These are phyloP conservation scores for Emesis russula DNA, from an alignment of 2,888 invertebrate species.

Conservation along the genomic window DNA sequence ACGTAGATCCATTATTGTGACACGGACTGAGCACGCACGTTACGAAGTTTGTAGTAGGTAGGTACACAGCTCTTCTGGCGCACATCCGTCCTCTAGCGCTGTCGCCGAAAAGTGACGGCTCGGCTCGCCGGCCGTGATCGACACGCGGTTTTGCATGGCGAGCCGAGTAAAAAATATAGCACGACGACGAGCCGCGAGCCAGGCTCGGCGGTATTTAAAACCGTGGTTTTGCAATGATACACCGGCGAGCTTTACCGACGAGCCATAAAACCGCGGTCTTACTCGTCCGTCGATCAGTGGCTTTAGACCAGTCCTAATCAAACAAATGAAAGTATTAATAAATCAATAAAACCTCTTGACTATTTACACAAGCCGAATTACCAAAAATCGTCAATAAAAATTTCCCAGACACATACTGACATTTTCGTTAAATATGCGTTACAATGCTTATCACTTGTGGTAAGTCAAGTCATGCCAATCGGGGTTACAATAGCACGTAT, in stretches of 20 bases:
- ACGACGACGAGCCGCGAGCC: slow-evolving; percentile 52
- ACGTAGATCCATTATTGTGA: slow-evolving; percentile 70
- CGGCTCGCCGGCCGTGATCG: slow-evolving; percentile 56
- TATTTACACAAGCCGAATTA: no score
- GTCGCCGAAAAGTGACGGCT: slow-evolving; percentile 54
- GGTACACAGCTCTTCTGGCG: slow-evolving; percentile 3
- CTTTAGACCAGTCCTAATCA: no score
- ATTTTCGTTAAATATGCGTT: no score
- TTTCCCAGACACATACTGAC: no score
- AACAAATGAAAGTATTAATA: no score
- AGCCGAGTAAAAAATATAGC: slow-evolving; percentile 54
- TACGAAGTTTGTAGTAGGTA: no score
- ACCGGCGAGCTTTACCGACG: slow-evolving; percentile 52
- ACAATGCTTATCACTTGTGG: no score
- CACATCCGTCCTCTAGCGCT: slow-evolving; percentile 49
- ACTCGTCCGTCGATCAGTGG: slow-evolving; percentile 44
- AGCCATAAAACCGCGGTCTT: slow-evolving; percentile 54
- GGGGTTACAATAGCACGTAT: no score
- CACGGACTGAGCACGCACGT: slow-evolving; percentile 5
- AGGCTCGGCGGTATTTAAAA: no score
- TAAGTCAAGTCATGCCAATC: no score
- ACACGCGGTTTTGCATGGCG: slow-evolving; percentile 47
- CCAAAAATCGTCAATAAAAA: no score
- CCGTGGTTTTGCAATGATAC: neutral
- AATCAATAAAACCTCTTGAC: no score